These are phyloP conservation scores for Erannis defoliaria DNA, from an alignment of 2,888 invertebrate genomes.

Conservation along the genomic window DNA sequence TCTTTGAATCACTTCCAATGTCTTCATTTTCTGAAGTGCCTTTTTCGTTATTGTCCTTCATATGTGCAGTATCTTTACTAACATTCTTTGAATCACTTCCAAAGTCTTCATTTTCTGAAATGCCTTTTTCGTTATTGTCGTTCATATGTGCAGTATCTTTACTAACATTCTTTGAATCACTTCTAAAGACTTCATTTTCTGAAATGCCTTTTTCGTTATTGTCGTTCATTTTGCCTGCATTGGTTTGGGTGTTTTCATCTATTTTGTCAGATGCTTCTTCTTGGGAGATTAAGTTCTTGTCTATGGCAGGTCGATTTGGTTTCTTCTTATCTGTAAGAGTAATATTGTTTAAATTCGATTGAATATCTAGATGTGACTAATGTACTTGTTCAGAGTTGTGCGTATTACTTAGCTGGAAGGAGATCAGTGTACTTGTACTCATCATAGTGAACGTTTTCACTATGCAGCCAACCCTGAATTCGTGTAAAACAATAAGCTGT, in stretches of 20 bases:
- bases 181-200: not conserved
- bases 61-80: not conserved
- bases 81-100: slow-evolving; percentile 1
- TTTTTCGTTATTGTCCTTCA: not conserved
- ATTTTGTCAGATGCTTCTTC: not conserved
- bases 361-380: not conserved
- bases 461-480: too few relatives aligned
- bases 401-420: too few relatives aligned
- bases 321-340: slow-evolving; percentile 19
- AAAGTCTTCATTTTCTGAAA: not conserved
- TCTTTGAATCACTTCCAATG: not conserved
- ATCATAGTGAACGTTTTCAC: too few relatives aligned
- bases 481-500: too few relatives aligned
- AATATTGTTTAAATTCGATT: not conserved
- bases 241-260: not conserved
- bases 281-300: slow-evolving; percentile 4
- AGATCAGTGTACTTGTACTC: too few relatives aligned
- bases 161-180: not conserved
- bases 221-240: not conserved
- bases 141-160: not conserved
- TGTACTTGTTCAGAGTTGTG: not conserved
- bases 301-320: not conserved
- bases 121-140: not conserved
- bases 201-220: not conserved
- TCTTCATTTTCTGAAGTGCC: not conserved